A percentile compares a stretch with the other conserved stretches of the same genome.
phyloP scores from a whole-genome alignment of 2,888 invertebrate genomes.

The Drosophila aldrichi region DNA sequence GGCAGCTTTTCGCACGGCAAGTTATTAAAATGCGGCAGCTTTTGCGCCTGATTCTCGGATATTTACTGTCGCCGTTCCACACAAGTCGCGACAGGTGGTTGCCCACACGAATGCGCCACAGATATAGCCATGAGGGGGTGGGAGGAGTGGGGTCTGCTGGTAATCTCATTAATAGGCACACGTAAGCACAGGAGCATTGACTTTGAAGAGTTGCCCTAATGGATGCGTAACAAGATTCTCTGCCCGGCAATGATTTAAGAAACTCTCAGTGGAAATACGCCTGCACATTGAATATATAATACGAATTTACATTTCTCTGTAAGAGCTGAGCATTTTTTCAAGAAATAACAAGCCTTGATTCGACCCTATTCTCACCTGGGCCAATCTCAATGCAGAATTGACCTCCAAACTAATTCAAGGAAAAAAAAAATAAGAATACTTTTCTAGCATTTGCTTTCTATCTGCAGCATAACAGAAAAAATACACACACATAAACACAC shows the following conservation, averaged over 20 bases:
- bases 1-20: background rate
- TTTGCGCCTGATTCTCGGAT: slow-evolving; percentile 48
- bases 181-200: background rate
- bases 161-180: slow-evolving; percentile 53
- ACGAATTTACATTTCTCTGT: background rate
- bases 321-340: background rate
- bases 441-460: slow-evolving; percentile 54
- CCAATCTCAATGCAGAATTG: slow-evolving; percentile 22
- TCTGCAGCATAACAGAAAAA: slow-evolving; percentile 39
- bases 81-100: slow-evolving; percentile 76
- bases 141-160: background rate
- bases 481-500: background rate
- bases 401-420: slow-evolving; percentile 30
- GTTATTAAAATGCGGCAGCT: slow-evolving; percentile 34
- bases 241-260: background rate
- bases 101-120: slow-evolving; percentile 45
- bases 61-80: slow-evolving; percentile 65
- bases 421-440: slow-evolving; percentile 44
- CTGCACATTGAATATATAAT: background rate
- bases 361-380: slow-evolving; percentile 14
- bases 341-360: background rate
- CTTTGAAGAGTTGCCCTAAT: slow-evolving; percentile 12
- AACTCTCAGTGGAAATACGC: background rate
- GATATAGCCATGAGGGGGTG: slow-evolving; percentile 5
- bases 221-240: slow-evolving; percentile 6